A percentile compares a stretch with the other conserved stretches of the same genome.
phyloP scores from a whole-genome alignment of 2,888 invertebrate species.

The Lasioglossum malachurum region DNA sequence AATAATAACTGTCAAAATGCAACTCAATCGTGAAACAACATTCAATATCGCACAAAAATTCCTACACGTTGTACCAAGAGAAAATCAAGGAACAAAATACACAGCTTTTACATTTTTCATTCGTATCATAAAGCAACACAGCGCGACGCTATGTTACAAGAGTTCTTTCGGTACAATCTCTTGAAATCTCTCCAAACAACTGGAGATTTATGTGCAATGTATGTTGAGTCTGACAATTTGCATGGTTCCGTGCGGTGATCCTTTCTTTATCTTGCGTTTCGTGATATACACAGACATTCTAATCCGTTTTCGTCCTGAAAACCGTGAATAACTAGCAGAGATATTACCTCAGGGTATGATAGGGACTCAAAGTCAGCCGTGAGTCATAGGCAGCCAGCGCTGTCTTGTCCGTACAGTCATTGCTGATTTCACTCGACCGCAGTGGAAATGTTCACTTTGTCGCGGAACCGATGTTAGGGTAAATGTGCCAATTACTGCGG shows the following conservation, averaged over 20 bases:
- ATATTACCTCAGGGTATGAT: constrained; percentile 32
- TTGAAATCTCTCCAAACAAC: constrained; percentile 19
- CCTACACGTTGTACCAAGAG: not conserved
- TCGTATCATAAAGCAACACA: not conserved
- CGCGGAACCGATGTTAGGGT: constrained; percentile 4
- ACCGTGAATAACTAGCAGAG: not conserved
- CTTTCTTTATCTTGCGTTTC: not conserved
- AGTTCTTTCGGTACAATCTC: not conserved
- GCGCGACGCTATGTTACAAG: not conserved
- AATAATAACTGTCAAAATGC: not conserved
- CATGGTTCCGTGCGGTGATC: not conserved
- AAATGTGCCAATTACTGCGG: too few species aligned
- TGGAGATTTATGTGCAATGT: not conserved
- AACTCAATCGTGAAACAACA: too few species aligned
- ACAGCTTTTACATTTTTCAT: not conserved
- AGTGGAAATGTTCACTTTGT: constrained; percentile 37
- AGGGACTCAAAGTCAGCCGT: constrained; percentile 44
- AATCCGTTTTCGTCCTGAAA: constrained; percentile 7
- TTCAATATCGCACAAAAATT: not conserved
- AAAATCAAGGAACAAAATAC: not conserved
- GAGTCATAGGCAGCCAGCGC: constrained; percentile 56
- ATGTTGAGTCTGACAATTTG: constrained; percentile 7
- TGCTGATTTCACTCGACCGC: constrained; percentile 52
- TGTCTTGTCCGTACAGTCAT: constrained; percentile 51
- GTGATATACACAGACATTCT: not conserved